Percentiles rank a stretch among this genome's conserved stretches.
Conservation (phyloP, 1,140 invertebrate genomes). For the Apis laboriosa region DNA sequence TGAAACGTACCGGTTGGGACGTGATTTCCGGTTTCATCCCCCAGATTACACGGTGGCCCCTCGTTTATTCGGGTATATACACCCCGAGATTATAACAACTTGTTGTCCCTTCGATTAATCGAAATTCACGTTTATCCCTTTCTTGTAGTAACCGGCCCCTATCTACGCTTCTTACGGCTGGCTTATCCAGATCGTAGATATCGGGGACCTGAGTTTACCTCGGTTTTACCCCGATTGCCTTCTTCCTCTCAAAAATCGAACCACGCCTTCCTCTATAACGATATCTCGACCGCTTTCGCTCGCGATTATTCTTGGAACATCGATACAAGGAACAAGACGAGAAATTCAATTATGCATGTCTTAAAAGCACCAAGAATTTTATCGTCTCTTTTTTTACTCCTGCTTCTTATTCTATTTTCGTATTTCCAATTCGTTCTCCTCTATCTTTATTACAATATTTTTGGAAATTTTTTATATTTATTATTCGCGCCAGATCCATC, state of each 20-base stretch:
- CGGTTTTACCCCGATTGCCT: slow-evolving; percentile 8
- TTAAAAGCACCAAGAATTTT: neutral
- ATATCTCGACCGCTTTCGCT: neutral
- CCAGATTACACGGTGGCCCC: slow-evolving; percentile 27
- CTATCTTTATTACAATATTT: too few species aligned
- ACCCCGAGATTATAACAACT: slow-evolving; percentile 59
- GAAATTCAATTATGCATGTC: neutral
- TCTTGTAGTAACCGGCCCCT: slow-evolving; percentile 38
- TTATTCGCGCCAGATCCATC: too few species aligned
- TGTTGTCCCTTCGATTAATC: slow-evolving; percentile 66
- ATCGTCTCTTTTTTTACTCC: too few species aligned
- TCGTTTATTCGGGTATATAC: slow-evolving; percentile 51
- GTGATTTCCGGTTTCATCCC: slow-evolving; percentile 30
- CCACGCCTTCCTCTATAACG: neutral
- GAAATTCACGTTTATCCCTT: slow-evolving; percentile 65
- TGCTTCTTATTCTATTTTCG: too few species aligned
- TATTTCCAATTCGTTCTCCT: too few species aligned
- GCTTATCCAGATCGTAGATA: slow-evolving; percentile 50
- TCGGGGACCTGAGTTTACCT: slow-evolving; percentile 20
- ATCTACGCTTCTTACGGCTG: slow-evolving; percentile 27
- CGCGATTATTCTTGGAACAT: neutral
- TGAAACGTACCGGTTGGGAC: slow-evolving; percentile 34
- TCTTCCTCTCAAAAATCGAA: slow-evolving; percentile 16
- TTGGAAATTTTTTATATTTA: too few species aligned
- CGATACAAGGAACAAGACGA: too few species aligned